phyloP scores from a whole-genome alignment of 2,888 invertebrate genomes.

The Drosophila meridiana region DNA sequence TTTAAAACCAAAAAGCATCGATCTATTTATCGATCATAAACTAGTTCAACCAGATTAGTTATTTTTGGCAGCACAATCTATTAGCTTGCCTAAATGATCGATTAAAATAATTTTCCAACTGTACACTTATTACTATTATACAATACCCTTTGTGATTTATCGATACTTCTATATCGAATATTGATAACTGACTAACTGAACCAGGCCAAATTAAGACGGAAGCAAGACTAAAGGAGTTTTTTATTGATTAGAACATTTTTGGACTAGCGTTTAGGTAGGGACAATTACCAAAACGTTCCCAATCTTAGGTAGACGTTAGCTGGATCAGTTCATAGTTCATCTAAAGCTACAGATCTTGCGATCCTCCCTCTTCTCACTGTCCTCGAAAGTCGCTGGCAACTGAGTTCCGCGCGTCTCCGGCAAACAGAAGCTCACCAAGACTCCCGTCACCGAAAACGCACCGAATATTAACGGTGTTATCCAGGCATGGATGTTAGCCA shows the following conservation, averaged over 20 bases:
- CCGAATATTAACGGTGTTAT: constrained; percentile 91
- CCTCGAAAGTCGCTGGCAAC: constrained; percentile 92
- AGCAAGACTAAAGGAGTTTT: no score
- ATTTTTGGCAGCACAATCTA: no score
- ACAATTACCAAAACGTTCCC: background rate
- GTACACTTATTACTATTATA: background rate
- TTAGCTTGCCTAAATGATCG: background rate
- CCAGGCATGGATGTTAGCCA: constrained; percentile 85
- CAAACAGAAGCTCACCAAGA: constrained; percentile 88
- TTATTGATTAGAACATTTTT: no score
- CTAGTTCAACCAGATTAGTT: no score
- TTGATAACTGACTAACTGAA: no score
- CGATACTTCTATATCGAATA: background rate
- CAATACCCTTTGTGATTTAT: background rate
- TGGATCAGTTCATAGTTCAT: background rate
- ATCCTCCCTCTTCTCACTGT: constrained; percentile 87
- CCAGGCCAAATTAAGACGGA: no score
- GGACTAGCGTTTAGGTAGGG: background rate
- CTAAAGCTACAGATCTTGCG: accelerated
- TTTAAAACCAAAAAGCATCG: no score
- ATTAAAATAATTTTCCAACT: background rate
- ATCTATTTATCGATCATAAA: no score
- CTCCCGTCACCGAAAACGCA: constrained; percentile 88
- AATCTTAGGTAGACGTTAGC: background rate
- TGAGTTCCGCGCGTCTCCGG: constrained; percentile 87